Conservation (phyloP, 2,797 vertebrate species). For the Hoplostethus mediterraneus region DNA sequence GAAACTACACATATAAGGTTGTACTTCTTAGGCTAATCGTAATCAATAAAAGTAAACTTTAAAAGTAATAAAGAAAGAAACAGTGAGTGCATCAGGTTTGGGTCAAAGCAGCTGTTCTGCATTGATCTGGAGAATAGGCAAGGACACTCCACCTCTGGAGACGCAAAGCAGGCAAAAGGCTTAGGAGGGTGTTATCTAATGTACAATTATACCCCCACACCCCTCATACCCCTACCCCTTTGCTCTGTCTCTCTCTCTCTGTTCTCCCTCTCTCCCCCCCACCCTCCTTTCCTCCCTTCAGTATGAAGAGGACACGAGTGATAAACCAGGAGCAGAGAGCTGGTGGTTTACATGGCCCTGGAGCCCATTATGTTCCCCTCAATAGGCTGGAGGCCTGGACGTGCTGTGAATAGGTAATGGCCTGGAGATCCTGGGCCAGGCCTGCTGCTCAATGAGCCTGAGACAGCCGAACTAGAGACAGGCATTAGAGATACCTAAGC, state of each 20-base stretch:
- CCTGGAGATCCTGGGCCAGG: conserved; percentile 72
- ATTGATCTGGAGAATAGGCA: conserved; percentile 48
- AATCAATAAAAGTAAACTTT: conserved; percentile 53
- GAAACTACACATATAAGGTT: conserved; percentile 11
- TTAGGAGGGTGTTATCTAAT: conserved; percentile 71
- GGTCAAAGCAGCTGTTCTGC: conserved; percentile 51
- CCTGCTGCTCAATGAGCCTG: conserved; percentile 78
- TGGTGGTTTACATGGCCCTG: conserved; percentile 77
- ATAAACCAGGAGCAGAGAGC: conserved; percentile 80
- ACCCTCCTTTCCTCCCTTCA: conserved; percentile 52
- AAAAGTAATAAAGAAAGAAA: conserved; percentile 46
- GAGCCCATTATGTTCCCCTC: conserved; percentile 83
- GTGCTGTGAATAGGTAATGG: conserved; percentile 82
- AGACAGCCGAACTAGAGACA: conserved; percentile 62
- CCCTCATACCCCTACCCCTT: conserved; percentile 20
- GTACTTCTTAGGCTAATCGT: conserved; percentile 36
- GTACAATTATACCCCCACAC: conserved; percentile 59
- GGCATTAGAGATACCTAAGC: conserved; percentile 69
- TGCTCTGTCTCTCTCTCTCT: conserved; percentile 19
- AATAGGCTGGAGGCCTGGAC: conserved; percentile 75
- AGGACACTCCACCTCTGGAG: conserved; percentile 59
- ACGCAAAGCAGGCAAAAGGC: conserved; percentile 57
- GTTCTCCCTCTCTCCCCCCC: conserved; percentile 41
- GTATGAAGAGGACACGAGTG: conserved; percentile 76
- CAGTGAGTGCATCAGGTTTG: conserved; percentile 42